Evolutionary conservation across 2,797 vertebrate species (phyloP).

Genomic region (Acrossocheilus wenchowensis): DNA sequence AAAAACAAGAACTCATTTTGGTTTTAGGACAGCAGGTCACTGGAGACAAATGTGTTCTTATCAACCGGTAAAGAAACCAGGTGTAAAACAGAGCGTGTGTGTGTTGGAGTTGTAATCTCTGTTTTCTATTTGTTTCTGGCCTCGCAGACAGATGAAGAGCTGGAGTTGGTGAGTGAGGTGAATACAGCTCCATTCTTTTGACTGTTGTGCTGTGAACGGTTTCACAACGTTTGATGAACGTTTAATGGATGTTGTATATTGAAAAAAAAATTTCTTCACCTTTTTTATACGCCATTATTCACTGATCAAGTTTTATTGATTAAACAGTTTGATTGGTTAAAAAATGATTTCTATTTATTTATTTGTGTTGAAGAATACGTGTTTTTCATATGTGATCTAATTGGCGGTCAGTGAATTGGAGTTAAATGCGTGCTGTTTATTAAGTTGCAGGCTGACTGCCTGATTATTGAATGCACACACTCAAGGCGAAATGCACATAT

Average conservation of each 20-base stretch:
- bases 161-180: constrained; percentile 93
- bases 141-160: constrained; percentile 89
- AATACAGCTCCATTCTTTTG: constrained; percentile 69
- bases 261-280: background rate
- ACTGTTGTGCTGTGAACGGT: constrained; percentile 68
- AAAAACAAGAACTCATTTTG: too few species aligned
- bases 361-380: background rate
- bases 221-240: constrained; percentile 6
- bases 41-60: background rate
- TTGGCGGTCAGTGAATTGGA: constrained; percentile 38
- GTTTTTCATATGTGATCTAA: constrained; percentile 1
- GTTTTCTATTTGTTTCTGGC: constrained; percentile 56
- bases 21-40: background rate
- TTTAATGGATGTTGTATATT: constrained; percentile 16
- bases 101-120: constrained; percentile 63
- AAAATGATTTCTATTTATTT: background rate
- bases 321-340: background rate
- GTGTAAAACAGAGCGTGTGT: constrained; percentile 33
- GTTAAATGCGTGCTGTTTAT: constrained; percentile 29
- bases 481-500: constrained; percentile 40
- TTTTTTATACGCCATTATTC: background rate
- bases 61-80: background rate
- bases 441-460: constrained; percentile 26
- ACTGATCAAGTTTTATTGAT: background rate
- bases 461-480: constrained; percentile 39